Percentiles rank a stretch among this genome's conserved stretches.
Conservation (phyloP, 2,797 vertebrate genomes). For the Anableps anableps region DNA sequence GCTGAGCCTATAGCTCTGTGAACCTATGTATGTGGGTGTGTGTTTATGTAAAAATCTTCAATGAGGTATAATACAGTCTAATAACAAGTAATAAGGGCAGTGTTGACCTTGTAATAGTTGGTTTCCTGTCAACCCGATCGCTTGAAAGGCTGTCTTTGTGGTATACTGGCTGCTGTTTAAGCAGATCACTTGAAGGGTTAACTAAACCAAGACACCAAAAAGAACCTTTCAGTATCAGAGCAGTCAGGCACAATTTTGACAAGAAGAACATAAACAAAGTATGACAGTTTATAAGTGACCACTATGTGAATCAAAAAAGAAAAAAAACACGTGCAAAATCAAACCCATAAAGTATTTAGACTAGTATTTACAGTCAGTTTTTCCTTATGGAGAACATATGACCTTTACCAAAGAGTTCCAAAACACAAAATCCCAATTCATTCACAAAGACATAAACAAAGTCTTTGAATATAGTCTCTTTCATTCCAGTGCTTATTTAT, state of each 20-base stretch:
- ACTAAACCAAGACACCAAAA: conserved; percentile 49
- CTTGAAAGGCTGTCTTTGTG: conserved; percentile 71
- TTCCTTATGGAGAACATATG: background rate
- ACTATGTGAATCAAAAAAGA: conserved; percentile 11
- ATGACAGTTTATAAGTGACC: conserved; percentile 18
- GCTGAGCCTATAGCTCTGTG: conserved; percentile 33
- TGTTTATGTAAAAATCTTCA: conserved; percentile 70
- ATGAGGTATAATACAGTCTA: conserved; percentile 63
- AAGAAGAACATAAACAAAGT: conserved; percentile 24
- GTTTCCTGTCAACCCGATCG: conserved; percentile 65
- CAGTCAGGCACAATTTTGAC: conserved; percentile 34
- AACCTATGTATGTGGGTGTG: conserved; percentile 38
- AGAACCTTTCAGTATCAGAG: conserved; percentile 33
- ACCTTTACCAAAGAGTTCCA: background rate
- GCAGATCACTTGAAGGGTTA: conserved; percentile 47
- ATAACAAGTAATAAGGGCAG: conserved; percentile 72
- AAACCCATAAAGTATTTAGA: background rate
- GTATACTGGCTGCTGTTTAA: conserved; percentile 31
- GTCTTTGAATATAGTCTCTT: background rate
- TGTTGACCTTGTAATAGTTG: conserved; percentile 69
- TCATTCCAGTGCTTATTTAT: background rate
- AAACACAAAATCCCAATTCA: background rate
- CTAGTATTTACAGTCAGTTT: background rate
- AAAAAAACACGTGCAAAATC: conserved; percentile 9
- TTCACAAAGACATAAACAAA: background rate